Percentiles rank a stretch among this genome's conserved stretches.
Evolutionary conservation across 2,113 vertebrate genomes (phyloP).

Genomic region (Colistium nudipinnis): DNA sequence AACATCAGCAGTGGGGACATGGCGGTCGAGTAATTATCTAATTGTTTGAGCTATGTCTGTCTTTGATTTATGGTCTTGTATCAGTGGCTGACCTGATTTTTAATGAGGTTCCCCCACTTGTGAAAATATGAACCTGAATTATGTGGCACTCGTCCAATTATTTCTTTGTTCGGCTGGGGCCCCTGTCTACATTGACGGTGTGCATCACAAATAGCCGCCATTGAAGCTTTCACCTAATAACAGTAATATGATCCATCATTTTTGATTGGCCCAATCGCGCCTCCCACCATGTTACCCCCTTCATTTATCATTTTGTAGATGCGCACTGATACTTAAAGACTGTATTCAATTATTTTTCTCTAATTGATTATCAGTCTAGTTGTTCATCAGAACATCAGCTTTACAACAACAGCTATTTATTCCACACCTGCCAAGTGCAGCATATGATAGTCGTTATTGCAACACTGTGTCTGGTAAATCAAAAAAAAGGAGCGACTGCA

Average conservation of each 20-base stretch:
- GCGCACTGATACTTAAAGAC: constrained; percentile 38
- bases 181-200: constrained; percentile 75
- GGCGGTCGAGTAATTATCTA: constrained; percentile 84
- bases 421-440: constrained; percentile 6
- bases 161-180: constrained; percentile 75
- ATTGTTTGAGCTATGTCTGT: constrained; percentile 82
- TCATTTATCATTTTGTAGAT: constrained; percentile 60
- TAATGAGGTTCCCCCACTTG: constrained; percentile 83
- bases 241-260: constrained; percentile 84
- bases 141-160: constrained; percentile 83
- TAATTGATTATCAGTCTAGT: constrained; percentile 57
- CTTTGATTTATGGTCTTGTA: constrained; percentile 84
- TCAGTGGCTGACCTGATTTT: constrained; percentile 83
- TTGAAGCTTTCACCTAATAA: constrained; percentile 82
- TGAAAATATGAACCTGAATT: constrained; percentile 84
- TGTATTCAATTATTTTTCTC: constrained; percentile 45
- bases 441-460: constrained; percentile 2
- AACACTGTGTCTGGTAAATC: constrained; percentile 21
- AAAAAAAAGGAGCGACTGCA: constrained; percentile 13
- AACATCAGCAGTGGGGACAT: constrained; percentile 71
- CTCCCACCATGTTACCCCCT: constrained; percentile 49
- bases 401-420: constrained; percentile 27
- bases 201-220: constrained; percentile 78
- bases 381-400: constrained; percentile 42
- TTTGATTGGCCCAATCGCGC: constrained; percentile 70